Evolutionary conservation across 2,888 invertebrate species (phyloP).

Genomic region (Lasius platythorax): DNA sequence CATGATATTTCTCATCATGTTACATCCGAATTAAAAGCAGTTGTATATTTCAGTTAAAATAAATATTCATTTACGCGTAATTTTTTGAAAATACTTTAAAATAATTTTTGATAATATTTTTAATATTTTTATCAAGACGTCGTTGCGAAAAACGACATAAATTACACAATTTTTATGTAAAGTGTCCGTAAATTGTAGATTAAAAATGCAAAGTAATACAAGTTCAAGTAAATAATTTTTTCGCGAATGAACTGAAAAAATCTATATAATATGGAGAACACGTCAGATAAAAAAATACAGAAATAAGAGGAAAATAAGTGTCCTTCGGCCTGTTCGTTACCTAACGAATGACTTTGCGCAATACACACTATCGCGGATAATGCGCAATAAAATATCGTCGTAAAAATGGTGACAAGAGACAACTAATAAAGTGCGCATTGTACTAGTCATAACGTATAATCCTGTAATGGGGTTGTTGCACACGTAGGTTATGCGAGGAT

Average conservation of each 20-base stretch:
- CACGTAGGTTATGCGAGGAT: constrained; percentile 74
- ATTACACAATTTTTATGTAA: neutral
- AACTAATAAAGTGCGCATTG: constrained; percentile 72
- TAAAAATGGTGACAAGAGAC: constrained; percentile 67
- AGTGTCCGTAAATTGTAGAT: neutral
- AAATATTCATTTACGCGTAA: neutral
- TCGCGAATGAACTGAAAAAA: neutral
- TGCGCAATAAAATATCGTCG: constrained; percentile 65
- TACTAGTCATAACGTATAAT: constrained; percentile 76
- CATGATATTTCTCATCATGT: neutral
- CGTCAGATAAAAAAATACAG: neutral
- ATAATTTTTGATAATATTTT: neutral
- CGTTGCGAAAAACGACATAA: neutral
- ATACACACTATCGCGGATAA: constrained; percentile 41
- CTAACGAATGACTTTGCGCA: constrained; percentile 25
- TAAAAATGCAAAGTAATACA: neutral
- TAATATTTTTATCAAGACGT: neutral
- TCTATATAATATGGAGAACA: neutral
- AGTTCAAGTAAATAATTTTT: neutral
- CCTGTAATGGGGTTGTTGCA: constrained; percentile 81
- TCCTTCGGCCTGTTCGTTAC: constrained; percentile 27
- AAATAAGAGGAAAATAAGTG: neutral
- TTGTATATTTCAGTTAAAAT: neutral
- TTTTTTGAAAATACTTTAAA: neutral
- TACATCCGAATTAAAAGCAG: neutral